Conservation (phyloP, 2,113 vertebrate genomes). For the Menidia beryllina region DNA sequence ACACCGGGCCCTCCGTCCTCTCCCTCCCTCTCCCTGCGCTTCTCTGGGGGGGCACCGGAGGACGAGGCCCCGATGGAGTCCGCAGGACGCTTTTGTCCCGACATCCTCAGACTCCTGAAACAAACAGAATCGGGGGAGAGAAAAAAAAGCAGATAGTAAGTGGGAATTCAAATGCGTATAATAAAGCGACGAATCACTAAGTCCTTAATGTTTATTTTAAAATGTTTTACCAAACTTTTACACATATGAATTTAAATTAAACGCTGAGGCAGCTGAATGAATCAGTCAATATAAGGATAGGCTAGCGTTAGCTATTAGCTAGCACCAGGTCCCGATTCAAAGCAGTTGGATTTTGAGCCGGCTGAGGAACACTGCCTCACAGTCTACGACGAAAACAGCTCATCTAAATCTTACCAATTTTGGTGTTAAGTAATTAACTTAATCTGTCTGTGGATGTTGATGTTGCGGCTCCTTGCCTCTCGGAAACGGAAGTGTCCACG, state of each 20-base stretch:
- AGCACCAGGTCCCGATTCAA: constrained; percentile 7
- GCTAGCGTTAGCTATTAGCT: constrained; percentile 60
- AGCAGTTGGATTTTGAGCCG: neutral
- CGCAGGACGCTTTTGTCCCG: constrained; percentile 88
- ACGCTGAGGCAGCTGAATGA: neutral
- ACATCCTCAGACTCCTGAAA: constrained; percentile 82
- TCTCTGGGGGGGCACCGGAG: constrained; percentile 88
- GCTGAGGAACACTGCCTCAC: neutral
- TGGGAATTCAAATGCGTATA: too few species aligned
- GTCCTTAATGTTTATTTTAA: neutral
- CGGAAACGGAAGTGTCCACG: constrained; percentile 69
- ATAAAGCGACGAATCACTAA: neutral
- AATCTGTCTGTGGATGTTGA: constrained; percentile 71
- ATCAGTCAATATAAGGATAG: constrained; percentile 5
- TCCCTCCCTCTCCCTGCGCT: constrained; percentile 89
- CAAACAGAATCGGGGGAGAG: neutral
- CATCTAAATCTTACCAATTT: constrained; percentile 51
- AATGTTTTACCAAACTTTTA: neutral
- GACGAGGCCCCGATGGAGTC: constrained; percentile 83
- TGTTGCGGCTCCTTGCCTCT: constrained; percentile 56
- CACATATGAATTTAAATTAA: neutral
- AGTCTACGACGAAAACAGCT: neutral
- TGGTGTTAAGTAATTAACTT: neutral
- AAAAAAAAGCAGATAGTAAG: neutral
- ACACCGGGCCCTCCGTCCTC: constrained; percentile 82